Evolutionary conservation across 2,888 invertebrate genomes (phyloP).

Genomic region (Hermodice carunculata): DNA sequence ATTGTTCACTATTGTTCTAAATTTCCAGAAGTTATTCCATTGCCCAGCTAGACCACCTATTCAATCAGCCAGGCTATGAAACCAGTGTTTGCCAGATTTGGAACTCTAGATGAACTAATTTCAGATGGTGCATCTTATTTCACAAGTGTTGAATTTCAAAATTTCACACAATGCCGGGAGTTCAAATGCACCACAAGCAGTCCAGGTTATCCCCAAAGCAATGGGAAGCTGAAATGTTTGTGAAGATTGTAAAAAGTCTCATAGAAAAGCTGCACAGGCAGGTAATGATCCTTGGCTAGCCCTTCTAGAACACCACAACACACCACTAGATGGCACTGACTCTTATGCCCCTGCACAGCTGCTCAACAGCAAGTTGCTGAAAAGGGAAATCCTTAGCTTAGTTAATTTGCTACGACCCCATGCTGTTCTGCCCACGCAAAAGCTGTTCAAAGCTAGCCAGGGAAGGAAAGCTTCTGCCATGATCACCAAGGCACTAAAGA

Average conservation of each 20-base stretch:
- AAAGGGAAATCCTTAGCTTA: background rate
- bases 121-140: background rate
- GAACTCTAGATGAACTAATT: background rate
- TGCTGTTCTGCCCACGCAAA: background rate
- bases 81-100: background rate
- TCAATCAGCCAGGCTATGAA: background rate
- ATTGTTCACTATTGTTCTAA: background rate
- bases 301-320: too few relatives aligned
- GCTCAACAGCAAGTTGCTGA: too few relatives aligned
- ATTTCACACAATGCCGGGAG: background rate
- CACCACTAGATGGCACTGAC: too few relatives aligned
- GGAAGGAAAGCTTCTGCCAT: too few relatives aligned
- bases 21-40: background rate
- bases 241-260: background rate
- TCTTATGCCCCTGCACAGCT: background rate
- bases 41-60: background rate
- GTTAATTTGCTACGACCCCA: background rate
- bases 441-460: background rate
- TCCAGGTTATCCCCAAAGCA: background rate
- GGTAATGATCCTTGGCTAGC: background rate
- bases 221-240: background rate
- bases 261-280: too few relatives aligned
- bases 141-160: background rate
- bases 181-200: background rate
- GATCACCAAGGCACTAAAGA: background rate